phyloP scores from a whole-genome alignment of 2,888 invertebrate species.

The Aspidapion aeneum region DNA sequence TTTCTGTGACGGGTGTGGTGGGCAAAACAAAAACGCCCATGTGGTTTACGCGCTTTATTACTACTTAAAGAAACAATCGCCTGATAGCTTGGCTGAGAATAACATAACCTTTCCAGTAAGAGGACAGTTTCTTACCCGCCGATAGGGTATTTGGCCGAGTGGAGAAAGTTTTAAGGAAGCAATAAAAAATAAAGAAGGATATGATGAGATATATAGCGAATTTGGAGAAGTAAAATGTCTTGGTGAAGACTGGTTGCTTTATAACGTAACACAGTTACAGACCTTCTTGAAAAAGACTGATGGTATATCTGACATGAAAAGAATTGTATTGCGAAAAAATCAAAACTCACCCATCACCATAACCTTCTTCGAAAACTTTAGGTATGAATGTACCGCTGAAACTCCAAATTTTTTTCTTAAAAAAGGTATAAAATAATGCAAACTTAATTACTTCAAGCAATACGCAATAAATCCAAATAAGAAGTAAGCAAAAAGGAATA shows the following conservation, averaged over 20 bases:
- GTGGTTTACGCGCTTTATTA: slow-evolving; percentile 14
- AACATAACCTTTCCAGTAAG: slow-evolving; percentile 6
- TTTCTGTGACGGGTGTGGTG: slow-evolving; percentile 23
- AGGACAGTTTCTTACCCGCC: slow-evolving; percentile 3
- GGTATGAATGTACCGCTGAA: slow-evolving; percentile 5
- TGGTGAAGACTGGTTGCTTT: slow-evolving; percentile 8
- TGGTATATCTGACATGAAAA: slow-evolving; percentile 8
- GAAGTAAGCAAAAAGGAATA: background rate
- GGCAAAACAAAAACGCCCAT: slow-evolving; percentile 23
- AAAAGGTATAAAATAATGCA: slow-evolving; percentile 3
- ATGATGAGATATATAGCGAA: slow-evolving; percentile 3
- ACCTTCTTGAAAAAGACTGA: slow-evolving; percentile 3
- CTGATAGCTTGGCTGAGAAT: background rate
- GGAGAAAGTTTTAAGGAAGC: slow-evolving; percentile 8
- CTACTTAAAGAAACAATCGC: slow-evolving; percentile 9
- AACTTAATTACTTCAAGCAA: too few species aligned
- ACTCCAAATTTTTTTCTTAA: slow-evolving; percentile 3
- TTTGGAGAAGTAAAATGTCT: slow-evolving; percentile 3
- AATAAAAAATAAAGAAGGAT: slow-evolving; percentile 4
- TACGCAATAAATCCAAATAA: background rate
- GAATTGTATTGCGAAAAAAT: background rate
- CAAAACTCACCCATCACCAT: background rate
- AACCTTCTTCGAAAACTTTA: slow-evolving; percentile 3
- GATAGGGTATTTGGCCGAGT: slow-evolving; percentile 13
- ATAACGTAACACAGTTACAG: slow-evolving; percentile 8